phyloP scores from a whole-genome alignment of 1,140 invertebrate genomes.

The Rhagoletis pomonella region DNA sequence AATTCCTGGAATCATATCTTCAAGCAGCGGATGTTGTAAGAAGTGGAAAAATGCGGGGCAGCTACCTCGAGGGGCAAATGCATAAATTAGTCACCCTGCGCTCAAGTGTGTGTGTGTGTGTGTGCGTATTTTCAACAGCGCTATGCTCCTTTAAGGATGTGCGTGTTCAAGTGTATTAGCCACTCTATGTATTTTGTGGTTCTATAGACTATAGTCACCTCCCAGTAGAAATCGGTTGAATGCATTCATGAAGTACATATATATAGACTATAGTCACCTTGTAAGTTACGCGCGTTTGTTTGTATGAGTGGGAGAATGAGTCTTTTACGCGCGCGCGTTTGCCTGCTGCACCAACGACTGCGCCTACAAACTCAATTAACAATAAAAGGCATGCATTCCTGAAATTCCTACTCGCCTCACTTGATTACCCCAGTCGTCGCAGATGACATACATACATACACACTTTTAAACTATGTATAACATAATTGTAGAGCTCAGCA shows the following conservation, averaged over 20 bases:
- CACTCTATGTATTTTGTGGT: no score
- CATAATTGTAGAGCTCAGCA: not conserved
- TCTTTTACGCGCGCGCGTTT: slow-evolving; percentile 9
- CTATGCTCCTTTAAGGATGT: slow-evolving; percentile 29
- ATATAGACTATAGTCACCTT: no score
- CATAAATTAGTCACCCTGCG: slow-evolving; percentile 3
- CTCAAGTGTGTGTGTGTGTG: not conserved
- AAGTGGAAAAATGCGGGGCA: not conserved
- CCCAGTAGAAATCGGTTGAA: no score
- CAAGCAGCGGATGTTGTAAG: slow-evolving; percentile 13
- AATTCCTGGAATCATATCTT: not conserved
- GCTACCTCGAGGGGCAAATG: not conserved
- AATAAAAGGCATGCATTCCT: slow-evolving; percentile 40
- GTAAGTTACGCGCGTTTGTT: not conserved
- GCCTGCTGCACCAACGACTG: not conserved
- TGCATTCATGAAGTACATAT: no score
- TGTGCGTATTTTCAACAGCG: not conserved
- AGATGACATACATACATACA: not conserved
- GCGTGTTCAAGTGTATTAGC: slow-evolving; percentile 1
- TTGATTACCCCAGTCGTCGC: slow-evolving; percentile 11
- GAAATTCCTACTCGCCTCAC: slow-evolving; percentile 35
- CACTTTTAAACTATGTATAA: not conserved
- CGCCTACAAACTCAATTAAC: slow-evolving; percentile 32
- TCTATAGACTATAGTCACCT: no score
- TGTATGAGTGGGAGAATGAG: not conserved